Conservation (phyloP, 1,140 invertebrate genomes). For the Diabrotica virgifera region DNA sequence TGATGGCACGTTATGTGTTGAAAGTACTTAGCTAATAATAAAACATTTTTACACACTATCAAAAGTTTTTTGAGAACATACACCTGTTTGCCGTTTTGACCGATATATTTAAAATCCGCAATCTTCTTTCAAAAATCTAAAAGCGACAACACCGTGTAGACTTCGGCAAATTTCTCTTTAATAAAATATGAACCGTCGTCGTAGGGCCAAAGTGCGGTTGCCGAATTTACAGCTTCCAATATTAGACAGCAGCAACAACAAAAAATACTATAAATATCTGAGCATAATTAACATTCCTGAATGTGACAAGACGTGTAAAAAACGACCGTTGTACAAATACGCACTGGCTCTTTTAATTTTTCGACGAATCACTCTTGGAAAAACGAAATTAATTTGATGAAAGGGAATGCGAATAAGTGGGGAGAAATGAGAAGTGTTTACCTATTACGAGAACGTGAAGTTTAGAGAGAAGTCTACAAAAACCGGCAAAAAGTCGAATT, state of each 20-base stretch:
- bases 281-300: slow-evolving; percentile 10
- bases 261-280: slow-evolving; percentile 8
- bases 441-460: not conserved
- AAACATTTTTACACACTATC: too few species aligned
- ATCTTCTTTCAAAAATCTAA: not conserved
- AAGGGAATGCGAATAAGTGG: not conserved
- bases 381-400: slow-evolving; percentile 3
- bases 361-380: not conserved
- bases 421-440: not conserved
- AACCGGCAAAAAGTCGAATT: not conserved
- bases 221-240: not conserved
- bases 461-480: not conserved
- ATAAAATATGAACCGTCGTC: slow-evolving; percentile 4
- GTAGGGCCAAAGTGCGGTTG: slow-evolving; percentile 1
- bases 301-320: slow-evolving; percentile 11
- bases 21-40: too few species aligned
- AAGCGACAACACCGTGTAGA: not conserved
- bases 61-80: too few species aligned
- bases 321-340: not conserved
- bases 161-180: not conserved
- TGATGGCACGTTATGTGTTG: too few species aligned
- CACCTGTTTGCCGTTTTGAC: too few species aligned
- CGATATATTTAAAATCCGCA: too few species aligned
- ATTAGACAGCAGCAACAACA: not conserved
- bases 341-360: not conserved